A percentile compares a stretch with the other conserved stretches of the same genome.
Evolutionary conservation across 2,113 vertebrate genomes (phyloP).

Genomic region (Tinamus guttatus): DNA sequence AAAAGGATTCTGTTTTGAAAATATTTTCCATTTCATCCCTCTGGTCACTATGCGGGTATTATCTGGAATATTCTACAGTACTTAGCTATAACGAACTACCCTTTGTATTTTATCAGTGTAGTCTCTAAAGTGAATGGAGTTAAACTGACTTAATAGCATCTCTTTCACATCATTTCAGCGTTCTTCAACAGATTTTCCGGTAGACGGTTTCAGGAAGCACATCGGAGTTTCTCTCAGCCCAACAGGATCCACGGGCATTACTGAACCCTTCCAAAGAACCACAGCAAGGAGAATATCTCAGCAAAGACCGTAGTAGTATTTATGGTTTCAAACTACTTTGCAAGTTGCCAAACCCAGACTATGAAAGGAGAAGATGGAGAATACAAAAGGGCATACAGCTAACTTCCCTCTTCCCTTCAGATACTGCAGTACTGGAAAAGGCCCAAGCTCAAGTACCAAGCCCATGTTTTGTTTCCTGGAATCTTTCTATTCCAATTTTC

Average conservation of each 20-base stretch:
- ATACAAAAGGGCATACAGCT: background rate
- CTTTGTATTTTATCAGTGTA: background rate
- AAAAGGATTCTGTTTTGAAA: background rate
- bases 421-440: background rate
- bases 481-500: background rate
- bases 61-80: background rate
- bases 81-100: background rate
- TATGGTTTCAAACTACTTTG: background rate
- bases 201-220: background rate
- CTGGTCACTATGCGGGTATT: background rate
- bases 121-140: background rate
- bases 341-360: background rate
- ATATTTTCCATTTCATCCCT: background rate
- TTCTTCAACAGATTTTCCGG: background rate
- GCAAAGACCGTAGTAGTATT: background rate
- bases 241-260: background rate
- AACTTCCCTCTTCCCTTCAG: background rate
- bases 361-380: background rate
- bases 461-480: background rate
- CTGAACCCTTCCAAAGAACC: background rate
- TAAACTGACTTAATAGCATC: background rate
- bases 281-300: background rate
- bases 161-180: background rate
- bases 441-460: background rate
- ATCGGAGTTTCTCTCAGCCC: background rate